A percentile compares a stretch with the other conserved stretches of the same genome.
phyloP scores from a whole-genome alignment of 2,797 vertebrate genomes.

The Coregonus suidteri region DNA sequence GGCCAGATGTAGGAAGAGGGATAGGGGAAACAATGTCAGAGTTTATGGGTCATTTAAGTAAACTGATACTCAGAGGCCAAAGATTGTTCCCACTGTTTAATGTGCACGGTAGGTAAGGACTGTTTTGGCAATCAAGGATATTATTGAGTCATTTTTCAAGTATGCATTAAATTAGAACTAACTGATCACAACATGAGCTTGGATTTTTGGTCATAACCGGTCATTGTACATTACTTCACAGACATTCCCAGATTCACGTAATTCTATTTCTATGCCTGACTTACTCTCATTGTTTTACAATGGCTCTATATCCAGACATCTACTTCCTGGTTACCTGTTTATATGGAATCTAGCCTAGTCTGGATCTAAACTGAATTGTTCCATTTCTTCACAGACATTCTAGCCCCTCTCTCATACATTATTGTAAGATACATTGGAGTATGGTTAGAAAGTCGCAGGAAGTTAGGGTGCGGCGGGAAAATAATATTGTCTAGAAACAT shows the following conservation, averaged over 20 bases:
- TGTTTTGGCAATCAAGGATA: too few relatives aligned
- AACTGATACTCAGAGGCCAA: background rate
- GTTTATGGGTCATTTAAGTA: background rate
- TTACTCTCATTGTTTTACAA: conserved; percentile 22
- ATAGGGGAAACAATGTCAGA: background rate
- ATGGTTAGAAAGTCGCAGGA: background rate
- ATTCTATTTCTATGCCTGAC: too few relatives aligned
- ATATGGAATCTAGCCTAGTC: too few relatives aligned
- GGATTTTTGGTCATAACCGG: background rate
- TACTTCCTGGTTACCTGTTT: background rate
- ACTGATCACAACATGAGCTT: background rate
- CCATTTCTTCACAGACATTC: too few relatives aligned
- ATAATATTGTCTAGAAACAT: conserved; percentile 15
- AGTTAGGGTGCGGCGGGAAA: conserved; percentile 50
- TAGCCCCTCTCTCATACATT: too few relatives aligned
- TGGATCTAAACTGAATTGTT: too few relatives aligned
- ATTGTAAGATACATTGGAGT: too few relatives aligned
- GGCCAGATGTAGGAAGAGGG: background rate
- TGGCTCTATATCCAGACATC: background rate
- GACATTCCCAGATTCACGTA: too few relatives aligned
- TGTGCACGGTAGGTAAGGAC: too few relatives aligned
- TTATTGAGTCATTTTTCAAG: background rate
- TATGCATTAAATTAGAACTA: background rate
- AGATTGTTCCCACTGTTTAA: too few relatives aligned
- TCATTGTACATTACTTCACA: background rate